These are phyloP conservation scores for Pandion haliaetus DNA, from an alignment of 2,113 vertebrate species.

Conservation along the genomic window DNA sequence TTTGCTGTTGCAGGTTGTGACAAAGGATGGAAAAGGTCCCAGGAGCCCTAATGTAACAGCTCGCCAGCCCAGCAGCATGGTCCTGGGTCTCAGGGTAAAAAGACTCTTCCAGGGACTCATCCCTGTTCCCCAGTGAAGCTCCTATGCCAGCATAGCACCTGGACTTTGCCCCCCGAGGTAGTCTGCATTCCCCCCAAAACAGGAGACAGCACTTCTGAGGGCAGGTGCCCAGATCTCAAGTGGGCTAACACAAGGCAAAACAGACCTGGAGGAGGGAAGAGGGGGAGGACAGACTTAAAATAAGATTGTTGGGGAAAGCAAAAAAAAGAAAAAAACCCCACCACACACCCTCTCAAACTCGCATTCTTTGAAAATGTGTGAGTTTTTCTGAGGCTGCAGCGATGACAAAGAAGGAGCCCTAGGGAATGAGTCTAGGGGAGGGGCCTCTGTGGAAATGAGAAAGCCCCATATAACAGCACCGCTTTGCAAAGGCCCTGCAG, in stretches of 20 bases:
- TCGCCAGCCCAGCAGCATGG: background rate
- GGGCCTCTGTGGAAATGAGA: background rate
- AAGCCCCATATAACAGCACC: background rate
- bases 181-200: background rate
- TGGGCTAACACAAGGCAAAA: background rate
- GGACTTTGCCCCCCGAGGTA: background rate
- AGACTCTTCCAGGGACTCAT: background rate
- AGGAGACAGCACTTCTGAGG: background rate
- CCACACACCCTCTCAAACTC: background rate
- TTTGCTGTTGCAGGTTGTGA: background rate
- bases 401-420: background rate
- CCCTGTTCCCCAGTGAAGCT: accelerated
- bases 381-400: background rate
- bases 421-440: background rate
- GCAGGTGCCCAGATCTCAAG: background rate
- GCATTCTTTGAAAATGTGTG: background rate
- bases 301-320: background rate
- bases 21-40: background rate
- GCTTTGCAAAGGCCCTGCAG: background rate
- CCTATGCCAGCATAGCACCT: background rate
- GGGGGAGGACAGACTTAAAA: background rate
- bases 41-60: background rate
- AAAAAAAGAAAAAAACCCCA: background rate
- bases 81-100: background rate
- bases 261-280: background rate